Evolutionary conservation across 1,140 invertebrate genomes (phyloP).

Genomic region (Diploscapter pachys): DNA sequence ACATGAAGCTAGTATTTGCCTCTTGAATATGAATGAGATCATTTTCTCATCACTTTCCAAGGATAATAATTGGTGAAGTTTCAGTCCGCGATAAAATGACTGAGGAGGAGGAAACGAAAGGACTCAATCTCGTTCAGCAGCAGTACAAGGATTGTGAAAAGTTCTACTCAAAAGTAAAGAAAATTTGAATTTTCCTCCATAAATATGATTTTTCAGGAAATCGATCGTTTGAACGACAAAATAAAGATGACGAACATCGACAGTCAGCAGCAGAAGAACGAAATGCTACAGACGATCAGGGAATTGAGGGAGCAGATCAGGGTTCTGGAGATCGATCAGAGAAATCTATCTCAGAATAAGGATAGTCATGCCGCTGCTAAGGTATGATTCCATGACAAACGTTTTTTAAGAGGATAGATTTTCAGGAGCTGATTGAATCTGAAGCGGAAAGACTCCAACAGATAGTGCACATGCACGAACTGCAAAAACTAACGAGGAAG

Average conservation of each 20-base stretch:
- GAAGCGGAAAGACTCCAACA: conserved; percentile 49
- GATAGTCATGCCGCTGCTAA: conserved; percentile 46
- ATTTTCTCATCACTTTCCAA: background rate
- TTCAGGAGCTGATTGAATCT: conserved; percentile 36
- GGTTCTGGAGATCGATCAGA: conserved; percentile 52
- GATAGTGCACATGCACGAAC: conserved; percentile 46
- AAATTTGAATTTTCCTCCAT: no score
- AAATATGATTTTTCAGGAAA: conserved; percentile 29
- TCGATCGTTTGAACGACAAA: conserved; percentile 46
- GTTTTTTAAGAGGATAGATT: conserved; percentile 6
- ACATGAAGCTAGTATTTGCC: background rate
- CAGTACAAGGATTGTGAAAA: conserved; percentile 56
- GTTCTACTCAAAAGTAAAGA: conserved; percentile 44
- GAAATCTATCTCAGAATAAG: conserved; percentile 44
- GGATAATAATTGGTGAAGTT: no score
- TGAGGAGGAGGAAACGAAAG: conserved; percentile 48
- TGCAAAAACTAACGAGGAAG: conserved; percentile 50
- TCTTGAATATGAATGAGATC: no score
- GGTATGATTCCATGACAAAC: conserved; percentile 12
- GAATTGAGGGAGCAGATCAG: conserved; percentile 49
- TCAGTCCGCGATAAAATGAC: conserved; percentile 1
- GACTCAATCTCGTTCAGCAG: conserved; percentile 51
- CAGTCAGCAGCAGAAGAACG: conserved; percentile 41
- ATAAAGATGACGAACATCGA: conserved; percentile 45
- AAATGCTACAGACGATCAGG: conserved; percentile 44